A percentile compares a stretch with the other conserved stretches of the same genome.
Conservation (phyloP, 2,888 invertebrate species). For the Drosophila leonis region DNA sequence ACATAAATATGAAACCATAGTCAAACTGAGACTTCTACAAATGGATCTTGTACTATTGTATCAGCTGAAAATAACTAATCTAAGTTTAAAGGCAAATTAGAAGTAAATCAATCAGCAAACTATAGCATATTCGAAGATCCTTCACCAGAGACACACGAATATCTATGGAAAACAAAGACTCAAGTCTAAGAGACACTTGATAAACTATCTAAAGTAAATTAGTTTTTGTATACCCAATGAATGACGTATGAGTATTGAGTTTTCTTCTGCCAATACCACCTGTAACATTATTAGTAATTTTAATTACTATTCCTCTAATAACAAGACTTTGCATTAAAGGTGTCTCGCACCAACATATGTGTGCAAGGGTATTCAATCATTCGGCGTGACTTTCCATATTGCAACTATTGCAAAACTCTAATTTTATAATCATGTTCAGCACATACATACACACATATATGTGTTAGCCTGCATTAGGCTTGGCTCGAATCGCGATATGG, state of each 20-base stretch:
- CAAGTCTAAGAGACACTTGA: background rate
- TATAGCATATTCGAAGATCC: too few relatives aligned
- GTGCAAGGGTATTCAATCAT: background rate
- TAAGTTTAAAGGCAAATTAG: too few relatives aligned
- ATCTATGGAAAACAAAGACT: too few relatives aligned
- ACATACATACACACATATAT: background rate
- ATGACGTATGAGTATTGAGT: background rate
- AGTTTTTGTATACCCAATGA: background rate
- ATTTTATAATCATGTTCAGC: conserved; percentile 13
- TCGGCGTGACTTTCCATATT: background rate
- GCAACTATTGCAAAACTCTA: conserved; percentile 1
- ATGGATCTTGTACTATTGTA: too few relatives aligned
- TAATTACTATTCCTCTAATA: background rate
- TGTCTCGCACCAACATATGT: background rate
- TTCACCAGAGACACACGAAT: too few relatives aligned
- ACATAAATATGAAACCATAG: too few relatives aligned
- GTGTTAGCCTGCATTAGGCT: background rate
- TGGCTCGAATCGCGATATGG: conserved; percentile 1
- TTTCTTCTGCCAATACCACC: background rate
- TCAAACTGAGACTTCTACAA: too few relatives aligned
- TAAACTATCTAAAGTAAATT: background rate
- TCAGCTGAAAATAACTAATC: too few relatives aligned
- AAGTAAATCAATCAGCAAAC: too few relatives aligned
- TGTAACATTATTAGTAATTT: background rate
- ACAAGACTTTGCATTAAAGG: background rate